A percentile compares a stretch with the other conserved stretches of the same genome.
Evolutionary conservation across 2,888 invertebrate species (phyloP).

Genomic region (Phortica okadai): DNA sequence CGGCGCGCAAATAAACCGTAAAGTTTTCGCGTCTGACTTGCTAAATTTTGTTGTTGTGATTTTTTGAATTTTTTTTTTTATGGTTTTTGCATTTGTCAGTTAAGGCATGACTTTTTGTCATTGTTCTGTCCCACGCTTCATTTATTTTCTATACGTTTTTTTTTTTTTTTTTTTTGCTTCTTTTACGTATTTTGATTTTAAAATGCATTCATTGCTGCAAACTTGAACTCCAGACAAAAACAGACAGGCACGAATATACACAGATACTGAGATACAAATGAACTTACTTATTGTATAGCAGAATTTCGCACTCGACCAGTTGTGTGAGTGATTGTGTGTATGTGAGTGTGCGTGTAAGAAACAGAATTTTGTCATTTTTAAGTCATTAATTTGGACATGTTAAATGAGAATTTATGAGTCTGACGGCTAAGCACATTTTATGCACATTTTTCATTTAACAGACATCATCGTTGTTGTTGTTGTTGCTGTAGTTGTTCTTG

Average conservation of each 20-base stretch:
- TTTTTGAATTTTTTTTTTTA: not conserved
- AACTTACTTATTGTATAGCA: too few relatives aligned
- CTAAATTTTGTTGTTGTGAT: not conserved
- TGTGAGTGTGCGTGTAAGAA: not conserved
- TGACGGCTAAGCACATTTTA: conserved; percentile 53
- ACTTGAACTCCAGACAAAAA: not conserved
- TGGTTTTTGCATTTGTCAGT: not conserved
- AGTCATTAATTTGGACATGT: conserved; percentile 68
- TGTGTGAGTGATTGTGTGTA: not conserved
- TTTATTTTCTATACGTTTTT: not conserved
- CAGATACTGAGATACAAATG: too few relatives aligned
- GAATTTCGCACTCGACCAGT: not conserved
- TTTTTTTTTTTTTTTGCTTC: not conserved
- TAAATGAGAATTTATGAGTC: conserved; percentile 70
- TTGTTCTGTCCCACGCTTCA: not conserved
- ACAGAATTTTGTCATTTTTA: conserved; percentile 47
- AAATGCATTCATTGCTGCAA: not conserved
- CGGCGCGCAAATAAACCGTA: not conserved
- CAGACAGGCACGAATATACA: not conserved
- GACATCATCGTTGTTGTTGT: not conserved
- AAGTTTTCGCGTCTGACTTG: not conserved
- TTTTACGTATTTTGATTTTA: not conserved
- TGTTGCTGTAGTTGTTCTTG: not conserved
- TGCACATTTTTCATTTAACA: conserved; percentile 57
- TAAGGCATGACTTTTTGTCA: too few relatives aligned